Conservation (phyloP, 2,113 vertebrate species). For the Taurulus bubalis region DNA sequence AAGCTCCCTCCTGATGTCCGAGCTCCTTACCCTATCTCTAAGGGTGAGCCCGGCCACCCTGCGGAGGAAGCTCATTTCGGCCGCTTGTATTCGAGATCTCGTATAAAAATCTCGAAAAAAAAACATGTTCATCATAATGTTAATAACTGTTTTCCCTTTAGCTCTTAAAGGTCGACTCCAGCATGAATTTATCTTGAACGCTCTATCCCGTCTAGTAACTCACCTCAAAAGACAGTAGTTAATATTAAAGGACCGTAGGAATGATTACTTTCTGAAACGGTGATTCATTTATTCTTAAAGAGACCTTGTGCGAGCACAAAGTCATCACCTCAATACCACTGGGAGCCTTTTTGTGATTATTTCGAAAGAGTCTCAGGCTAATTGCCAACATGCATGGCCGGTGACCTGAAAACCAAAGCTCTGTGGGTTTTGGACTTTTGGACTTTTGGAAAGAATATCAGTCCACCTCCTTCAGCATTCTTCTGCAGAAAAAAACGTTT, state of each 20-base stretch:
- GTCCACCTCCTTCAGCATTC: not conserved
- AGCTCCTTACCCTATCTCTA: too few relatives aligned
- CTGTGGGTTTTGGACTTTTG: not conserved
- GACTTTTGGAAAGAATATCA: not conserved
- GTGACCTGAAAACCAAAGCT: slow-evolving; percentile 66
- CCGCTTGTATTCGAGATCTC: too few relatives aligned
- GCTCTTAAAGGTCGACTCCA: not conserved
- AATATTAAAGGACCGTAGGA: not conserved
- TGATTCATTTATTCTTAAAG: slow-evolving; percentile 49
- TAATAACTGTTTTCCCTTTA: not conserved
- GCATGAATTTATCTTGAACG: not conserved
- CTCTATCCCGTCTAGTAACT: not conserved
- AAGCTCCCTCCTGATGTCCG: too few relatives aligned
- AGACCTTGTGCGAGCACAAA: slow-evolving; percentile 43
- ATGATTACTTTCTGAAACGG: slow-evolving; percentile 29
- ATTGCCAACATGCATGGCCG: slow-evolving; percentile 55
- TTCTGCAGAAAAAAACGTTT: not conserved
- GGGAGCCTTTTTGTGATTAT: slow-evolving; percentile 51
- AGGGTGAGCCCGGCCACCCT: too few relatives aligned
- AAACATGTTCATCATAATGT: not conserved
- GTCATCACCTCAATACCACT: slow-evolving; percentile 33
- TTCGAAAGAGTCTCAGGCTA: slow-evolving; percentile 42
- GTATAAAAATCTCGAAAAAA: too few relatives aligned
- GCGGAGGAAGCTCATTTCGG: too few relatives aligned
- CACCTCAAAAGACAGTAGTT: not conserved